Evolutionary conservation across 2,797 vertebrate genomes (phyloP).

Genomic region (Hirundo rustica): DNA sequence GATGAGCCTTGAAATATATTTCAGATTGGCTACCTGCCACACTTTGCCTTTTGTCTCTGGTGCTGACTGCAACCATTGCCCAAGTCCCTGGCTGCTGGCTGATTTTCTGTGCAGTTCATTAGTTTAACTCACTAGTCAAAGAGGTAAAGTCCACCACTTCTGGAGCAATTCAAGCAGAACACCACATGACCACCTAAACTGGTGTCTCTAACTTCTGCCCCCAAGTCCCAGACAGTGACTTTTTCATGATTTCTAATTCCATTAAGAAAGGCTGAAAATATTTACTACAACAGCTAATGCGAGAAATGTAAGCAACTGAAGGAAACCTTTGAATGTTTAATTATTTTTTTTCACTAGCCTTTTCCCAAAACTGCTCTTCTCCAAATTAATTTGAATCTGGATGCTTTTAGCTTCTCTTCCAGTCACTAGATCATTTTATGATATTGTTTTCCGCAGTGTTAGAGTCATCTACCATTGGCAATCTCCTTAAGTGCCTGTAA

Average conservation of each 20-base stretch:
- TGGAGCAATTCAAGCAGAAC: slow-evolving; percentile 3
- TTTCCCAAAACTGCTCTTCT: not conserved
- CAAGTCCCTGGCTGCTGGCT: not conserved
- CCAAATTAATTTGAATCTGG: not conserved
- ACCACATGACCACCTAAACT: not conserved
- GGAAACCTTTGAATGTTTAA: not conserved
- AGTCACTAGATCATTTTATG: not conserved
- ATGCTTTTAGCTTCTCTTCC: not conserved
- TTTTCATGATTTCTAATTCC: not conserved
- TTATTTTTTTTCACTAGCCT: not conserved
- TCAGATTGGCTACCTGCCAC: not conserved
- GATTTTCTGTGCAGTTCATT: not conserved
- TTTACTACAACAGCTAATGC: not conserved
- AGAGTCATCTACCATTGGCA: not conserved
- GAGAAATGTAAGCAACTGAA: not conserved
- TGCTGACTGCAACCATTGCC: not conserved
- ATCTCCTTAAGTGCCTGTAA: not conserved
- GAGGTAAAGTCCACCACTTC: slow-evolving; percentile 3
- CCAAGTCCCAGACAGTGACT: not conserved
- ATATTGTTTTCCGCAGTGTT: not conserved
- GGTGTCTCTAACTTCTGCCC: not conserved
- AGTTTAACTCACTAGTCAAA: not conserved
- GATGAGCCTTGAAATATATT: not conserved
- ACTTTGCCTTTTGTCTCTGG: not conserved
- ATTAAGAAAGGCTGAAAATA: not conserved